Conservation (phyloP, 2,888 invertebrate species). For the Nomada fucata region DNA sequence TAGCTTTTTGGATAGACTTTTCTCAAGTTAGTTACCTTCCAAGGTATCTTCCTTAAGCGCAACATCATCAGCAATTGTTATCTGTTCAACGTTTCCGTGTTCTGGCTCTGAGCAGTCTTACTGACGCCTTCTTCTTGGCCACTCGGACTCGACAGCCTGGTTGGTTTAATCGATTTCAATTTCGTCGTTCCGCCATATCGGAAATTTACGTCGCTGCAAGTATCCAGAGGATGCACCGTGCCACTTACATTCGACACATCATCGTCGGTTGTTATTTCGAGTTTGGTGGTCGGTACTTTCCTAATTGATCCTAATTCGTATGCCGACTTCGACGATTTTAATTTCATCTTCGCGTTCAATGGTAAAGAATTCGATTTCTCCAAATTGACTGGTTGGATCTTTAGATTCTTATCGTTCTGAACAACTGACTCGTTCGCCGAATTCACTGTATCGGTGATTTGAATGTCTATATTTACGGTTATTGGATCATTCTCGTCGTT, state of each 20-base stretch:
- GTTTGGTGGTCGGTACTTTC: conserved; percentile 83
- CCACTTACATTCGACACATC: conserved; percentile 82
- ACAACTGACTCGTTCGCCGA: conserved; percentile 60
- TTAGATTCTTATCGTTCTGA: conserved; percentile 72
- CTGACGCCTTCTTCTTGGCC: conserved; percentile 72
- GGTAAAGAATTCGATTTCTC: conserved; percentile 82
- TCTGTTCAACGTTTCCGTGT: conserved; percentile 79
- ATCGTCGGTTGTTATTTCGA: conserved; percentile 84
- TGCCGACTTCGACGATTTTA: conserved; percentile 81
- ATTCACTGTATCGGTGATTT: conserved; percentile 81
- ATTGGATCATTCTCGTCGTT: conserved; percentile 82
- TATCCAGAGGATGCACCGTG: conserved; percentile 89
- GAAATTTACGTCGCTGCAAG: conserved; percentile 90
- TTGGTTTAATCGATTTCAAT: conserved; percentile 89
- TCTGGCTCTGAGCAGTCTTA: conserved; percentile 77
- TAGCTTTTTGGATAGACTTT: conserved; percentile 64
- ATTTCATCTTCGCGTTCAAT: conserved; percentile 76
- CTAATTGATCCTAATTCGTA: conserved; percentile 81
- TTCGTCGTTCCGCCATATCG: conserved; percentile 93
- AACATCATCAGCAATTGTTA: conserved; percentile 79
- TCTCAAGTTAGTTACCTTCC: conserved; percentile 59
- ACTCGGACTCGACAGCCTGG: conserved; percentile 73
- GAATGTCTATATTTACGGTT: conserved; percentile 82
- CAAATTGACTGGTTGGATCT: conserved; percentile 71
- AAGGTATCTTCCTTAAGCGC: conserved; percentile 72